These are phyloP conservation scores for Actenoides hombroni DNA, from an alignment of 2,113 vertebrate genomes.

Conservation along the genomic window DNA sequence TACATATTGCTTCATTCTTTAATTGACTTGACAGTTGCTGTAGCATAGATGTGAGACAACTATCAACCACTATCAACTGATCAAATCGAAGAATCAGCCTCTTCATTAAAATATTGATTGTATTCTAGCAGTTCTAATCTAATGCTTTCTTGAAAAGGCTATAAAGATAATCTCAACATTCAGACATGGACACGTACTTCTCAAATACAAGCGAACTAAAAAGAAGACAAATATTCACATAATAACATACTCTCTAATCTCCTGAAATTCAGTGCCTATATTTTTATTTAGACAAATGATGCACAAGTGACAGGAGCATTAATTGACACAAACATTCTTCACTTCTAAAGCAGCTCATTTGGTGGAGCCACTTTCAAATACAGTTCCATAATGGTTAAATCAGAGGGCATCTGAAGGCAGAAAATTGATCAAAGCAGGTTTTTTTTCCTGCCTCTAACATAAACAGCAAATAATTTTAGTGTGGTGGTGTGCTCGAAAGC, in stretches of 20 bases:
- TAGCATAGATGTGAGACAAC: background rate
- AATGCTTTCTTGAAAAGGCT: background rate
- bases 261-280: background rate
- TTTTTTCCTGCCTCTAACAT: slow-evolving; percentile 18
- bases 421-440: slow-evolving; percentile 30
- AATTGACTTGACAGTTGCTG: background rate
- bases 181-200: background rate
- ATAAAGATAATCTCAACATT: background rate
- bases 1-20: background rate
- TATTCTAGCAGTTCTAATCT: background rate
- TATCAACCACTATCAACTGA: background rate
- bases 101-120: background rate
- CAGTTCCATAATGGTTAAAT: background rate
- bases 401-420: slow-evolving; percentile 33
- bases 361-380: slow-evolving; percentile 8
- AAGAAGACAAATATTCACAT: background rate
- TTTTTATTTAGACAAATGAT: background rate
- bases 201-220: background rate
- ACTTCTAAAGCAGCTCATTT: background rate
- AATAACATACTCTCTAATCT: background rate
- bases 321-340: background rate
- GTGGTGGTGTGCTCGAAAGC: background rate
- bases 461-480: slow-evolving; percentile 42
- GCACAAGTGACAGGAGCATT: background rate
- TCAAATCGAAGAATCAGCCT: background rate